Percentiles rank a stretch among this genome's conserved stretches.
Conservation (phyloP, 2,113 vertebrate species). For the Crotalus helleri region DNA sequence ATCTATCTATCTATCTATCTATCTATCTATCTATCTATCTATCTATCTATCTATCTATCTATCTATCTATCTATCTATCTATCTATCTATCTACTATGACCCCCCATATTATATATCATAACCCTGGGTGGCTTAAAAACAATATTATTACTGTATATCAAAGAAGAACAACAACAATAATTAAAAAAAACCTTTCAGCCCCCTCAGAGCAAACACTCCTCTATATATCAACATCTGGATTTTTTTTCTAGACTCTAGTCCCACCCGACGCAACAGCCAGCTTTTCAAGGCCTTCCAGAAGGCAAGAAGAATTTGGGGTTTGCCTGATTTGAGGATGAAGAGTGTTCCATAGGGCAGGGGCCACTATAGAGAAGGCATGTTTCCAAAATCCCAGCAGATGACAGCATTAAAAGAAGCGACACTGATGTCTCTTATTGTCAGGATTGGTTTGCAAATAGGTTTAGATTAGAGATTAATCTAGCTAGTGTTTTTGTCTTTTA, state of each 20-base stretch:
- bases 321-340: not conserved
- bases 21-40: too few relatives aligned
- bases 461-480: not conserved
- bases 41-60: not conserved
- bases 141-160: not conserved
- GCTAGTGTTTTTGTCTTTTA: not conserved
- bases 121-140: not conserved
- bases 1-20: too few relatives aligned
- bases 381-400: not conserved
- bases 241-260: not conserved
- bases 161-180: not conserved
- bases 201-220: not conserved
- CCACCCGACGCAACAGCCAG: not conserved
- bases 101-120: not conserved
- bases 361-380: not conserved
- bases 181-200: not conserved
- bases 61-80: too few relatives aligned
- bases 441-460: not conserved
- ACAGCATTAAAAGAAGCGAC: not conserved
- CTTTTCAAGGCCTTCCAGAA: not conserved
- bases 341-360: not conserved
- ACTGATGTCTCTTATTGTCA: not conserved
- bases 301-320: not conserved
- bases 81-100: not conserved
- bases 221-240: not conserved